Evolutionary conservation across 2,797 vertebrate species (phyloP), one percentile per base, ranked within the genome.

Genomic region (Glyptemys insculpta): DNA sequence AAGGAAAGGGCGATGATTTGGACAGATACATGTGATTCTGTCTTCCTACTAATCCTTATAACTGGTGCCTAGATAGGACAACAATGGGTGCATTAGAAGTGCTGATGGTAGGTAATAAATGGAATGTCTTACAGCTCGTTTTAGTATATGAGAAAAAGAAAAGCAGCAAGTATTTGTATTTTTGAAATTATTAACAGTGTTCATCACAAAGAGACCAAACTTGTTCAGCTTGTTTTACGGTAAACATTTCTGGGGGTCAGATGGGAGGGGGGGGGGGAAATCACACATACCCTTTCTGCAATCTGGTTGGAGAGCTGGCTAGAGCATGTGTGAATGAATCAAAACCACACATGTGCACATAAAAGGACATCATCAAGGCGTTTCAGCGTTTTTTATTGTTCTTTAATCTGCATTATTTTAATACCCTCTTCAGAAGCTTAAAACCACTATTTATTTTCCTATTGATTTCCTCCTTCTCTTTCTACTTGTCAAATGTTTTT

Each of bases 291-390:
- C 79, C 90, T 91, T 89, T 57, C n/a, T 83, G 92, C 83, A 96
- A 83, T 97, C 89, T 95, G 86, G 85, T 89, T 97, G 96, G 91
- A 93, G 91, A 96, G 91, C 94, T 97, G 97, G 93, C 84, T 96
- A 97, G 90, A 94, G 93, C 98, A 98, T 95, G 97, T 98, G 98
- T 97, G 97, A 96, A 90, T 95, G 87, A 78, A 85, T 96, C 97
- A 97, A 96, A 97, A 81, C 88, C 97, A 97, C 96, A 97, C 87
- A 98, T 97, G 96, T 95, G 98, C 97, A 98, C 97, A 98, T 98
- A 90, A 98, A 98, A 98, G 96, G 93, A 97, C 96, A 97, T 97
- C 80, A 88, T 97, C 97, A 97, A 94, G 85, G 97, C 94, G 92
- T 95, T 98, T 97, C 96, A 96, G 95, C 95, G 89, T 83, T 96